Evolutionary conservation across 2,797 vertebrate genomes (phyloP).

Genomic region (Adrianichthys oophorus): DNA sequence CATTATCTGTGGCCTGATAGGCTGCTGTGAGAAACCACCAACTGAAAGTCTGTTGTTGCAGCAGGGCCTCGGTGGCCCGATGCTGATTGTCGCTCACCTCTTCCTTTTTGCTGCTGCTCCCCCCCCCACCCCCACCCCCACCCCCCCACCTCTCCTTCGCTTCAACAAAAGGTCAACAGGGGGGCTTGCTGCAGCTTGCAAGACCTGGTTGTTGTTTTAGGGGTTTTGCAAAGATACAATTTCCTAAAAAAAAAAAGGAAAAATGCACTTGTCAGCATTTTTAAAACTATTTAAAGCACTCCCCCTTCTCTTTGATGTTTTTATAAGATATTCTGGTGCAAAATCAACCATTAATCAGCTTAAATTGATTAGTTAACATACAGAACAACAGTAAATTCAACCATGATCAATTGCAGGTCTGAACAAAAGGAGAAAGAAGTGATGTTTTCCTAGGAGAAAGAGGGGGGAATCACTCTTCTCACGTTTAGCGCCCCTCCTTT

Average conservation of each 20-base stretch:
- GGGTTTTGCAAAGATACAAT: slow-evolving; percentile 14
- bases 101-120: neutral
- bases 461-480: slow-evolving; percentile 50
- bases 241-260: neutral
- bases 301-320: neutral
- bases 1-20: slow-evolving; percentile 66
- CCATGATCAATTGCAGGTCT: slow-evolving; percentile 58
- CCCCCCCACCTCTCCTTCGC: neutral
- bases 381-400: slow-evolving; percentile 28
- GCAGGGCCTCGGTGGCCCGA: slow-evolving; percentile 36
- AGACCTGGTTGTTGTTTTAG: slow-evolving; percentile 35
- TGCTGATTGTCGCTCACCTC: slow-evolving; percentile 38
- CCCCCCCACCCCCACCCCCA: slow-evolving; percentile 14
- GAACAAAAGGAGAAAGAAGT: slow-evolving; percentile 71
- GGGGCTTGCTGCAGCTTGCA: slow-evolving; percentile 30
- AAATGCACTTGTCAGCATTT: neutral
- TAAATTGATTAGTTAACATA: slow-evolving; percentile 29
- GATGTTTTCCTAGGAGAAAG: slow-evolving; percentile 60
- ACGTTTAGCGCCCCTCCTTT: slow-evolving; percentile 49
- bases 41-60: slow-evolving; percentile 67
- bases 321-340: slow-evolving; percentile 8
- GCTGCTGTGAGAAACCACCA: slow-evolving; percentile 55
- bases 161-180: slow-evolving; percentile 15
- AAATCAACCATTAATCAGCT: slow-evolving; percentile 4
- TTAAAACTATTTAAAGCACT: slow-evolving; percentile 10